phyloP scores from a whole-genome alignment of 2,888 invertebrate species.

The Argyresthia albistria region DNA sequence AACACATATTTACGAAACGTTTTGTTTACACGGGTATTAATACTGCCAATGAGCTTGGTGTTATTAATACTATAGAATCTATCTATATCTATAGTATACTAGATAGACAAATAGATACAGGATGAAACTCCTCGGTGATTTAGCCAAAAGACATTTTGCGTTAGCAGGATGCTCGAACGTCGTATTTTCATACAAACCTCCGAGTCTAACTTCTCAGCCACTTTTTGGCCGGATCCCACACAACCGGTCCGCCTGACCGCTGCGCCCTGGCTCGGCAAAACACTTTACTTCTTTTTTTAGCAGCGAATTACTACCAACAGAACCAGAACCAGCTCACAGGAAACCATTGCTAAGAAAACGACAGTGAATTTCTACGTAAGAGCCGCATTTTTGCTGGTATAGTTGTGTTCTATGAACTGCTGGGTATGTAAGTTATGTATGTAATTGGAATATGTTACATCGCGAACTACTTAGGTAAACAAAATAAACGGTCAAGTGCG shows the following conservation, averaged over 20 bases:
- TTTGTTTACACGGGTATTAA: no score
- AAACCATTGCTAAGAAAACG: background rate
- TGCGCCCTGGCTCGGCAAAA: constrained; percentile 36
- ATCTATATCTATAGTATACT: no score
- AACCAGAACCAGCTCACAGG: background rate
- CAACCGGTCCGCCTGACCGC: constrained; percentile 48
- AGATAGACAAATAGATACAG: no score
- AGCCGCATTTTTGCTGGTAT: background rate
- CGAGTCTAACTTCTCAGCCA: background rate
- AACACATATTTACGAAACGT: no score
- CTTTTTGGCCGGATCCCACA: constrained; percentile 15
- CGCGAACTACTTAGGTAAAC: no score
- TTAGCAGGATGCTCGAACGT: no score
- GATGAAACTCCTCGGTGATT: no score
- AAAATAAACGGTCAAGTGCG: no score
- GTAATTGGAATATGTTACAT: no score
- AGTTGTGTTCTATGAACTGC: background rate
- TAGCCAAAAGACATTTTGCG: no score
- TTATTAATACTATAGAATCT: no score
- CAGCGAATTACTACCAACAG: background rate
- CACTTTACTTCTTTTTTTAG: background rate
- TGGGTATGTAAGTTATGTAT: background rate
- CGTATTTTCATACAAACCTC: background rate
- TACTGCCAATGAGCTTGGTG: no score
- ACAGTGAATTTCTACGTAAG: background rate